phyloP scores from a whole-genome alignment of 2,113 vertebrate species.

The Pollimyrus isidori region DNA sequence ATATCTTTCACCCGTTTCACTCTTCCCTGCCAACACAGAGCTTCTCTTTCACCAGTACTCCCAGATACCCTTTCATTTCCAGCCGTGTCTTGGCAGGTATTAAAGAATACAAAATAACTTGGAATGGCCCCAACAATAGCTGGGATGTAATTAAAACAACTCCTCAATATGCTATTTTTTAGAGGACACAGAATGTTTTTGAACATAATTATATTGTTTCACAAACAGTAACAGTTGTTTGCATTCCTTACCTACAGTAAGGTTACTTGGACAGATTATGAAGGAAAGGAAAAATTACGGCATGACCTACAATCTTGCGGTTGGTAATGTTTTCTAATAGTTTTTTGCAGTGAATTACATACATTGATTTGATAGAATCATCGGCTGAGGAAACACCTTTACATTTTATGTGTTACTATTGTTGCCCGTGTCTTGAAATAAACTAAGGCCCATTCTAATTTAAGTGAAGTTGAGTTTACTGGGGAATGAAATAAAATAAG shows the following conservation, averaged over 20 bases:
- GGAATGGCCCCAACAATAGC: neutral
- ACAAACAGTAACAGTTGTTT: neutral
- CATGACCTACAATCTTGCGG: neutral
- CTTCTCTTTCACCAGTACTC: neutral
- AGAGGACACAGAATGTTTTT: neutral
- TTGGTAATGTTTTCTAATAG: neutral
- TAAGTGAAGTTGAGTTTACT: neutral
- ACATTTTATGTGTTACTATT: neutral
- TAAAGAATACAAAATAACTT: neutral
- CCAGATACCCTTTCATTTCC: neutral
- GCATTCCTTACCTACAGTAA: neutral
- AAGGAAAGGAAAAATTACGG: neutral
- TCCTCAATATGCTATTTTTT: neutral
- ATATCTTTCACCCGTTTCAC: neutral
- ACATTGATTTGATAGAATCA: neutral
- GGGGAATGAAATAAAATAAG: neutral
- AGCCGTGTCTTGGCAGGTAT: neutral
- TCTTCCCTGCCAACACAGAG: neutral
- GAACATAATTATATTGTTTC: neutral
- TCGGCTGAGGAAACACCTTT: neutral
- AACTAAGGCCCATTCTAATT: neutral
- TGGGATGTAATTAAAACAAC: neutral
- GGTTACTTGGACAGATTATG: neutral
- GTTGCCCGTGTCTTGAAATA: neutral
- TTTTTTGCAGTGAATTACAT: neutral